phyloP scores from a whole-genome alignment of 2,797 vertebrate genomes.

The Anas acuta region DNA sequence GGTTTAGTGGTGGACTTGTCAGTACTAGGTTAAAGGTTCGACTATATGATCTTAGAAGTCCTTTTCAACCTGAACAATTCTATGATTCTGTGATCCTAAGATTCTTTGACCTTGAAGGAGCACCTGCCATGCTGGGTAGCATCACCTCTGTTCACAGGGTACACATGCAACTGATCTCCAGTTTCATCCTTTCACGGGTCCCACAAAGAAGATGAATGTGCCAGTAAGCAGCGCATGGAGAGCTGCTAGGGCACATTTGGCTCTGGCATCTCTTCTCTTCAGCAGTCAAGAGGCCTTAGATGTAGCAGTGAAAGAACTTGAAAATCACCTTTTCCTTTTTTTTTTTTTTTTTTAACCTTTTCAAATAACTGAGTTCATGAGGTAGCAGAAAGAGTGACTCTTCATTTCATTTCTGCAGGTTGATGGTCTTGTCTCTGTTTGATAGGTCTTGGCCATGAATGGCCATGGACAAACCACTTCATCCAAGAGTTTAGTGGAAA shows the following conservation, averaged over 20 bases:
- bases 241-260: fast-evolving
- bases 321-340: background rate
- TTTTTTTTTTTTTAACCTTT: background rate
- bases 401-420: background rate
- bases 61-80: too few relatives aligned
- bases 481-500: background rate
- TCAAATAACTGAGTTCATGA: background rate
- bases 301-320: background rate
- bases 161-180: fast-evolving
- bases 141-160: background rate
- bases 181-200: background rate
- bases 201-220: fast-evolving
- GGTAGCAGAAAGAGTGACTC: background rate
- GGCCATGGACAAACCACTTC: background rate
- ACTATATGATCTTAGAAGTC: too few relatives aligned
- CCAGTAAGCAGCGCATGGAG: background rate
- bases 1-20: too few relatives aligned
- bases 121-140: background rate
- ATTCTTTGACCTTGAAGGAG: background rate
- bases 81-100: too few relatives aligned
- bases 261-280: background rate
- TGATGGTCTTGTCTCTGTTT: background rate
- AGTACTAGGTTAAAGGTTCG: too few relatives aligned
- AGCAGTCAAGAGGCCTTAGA: fast-evolving
- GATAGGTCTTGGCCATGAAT: too few relatives aligned